Evolutionary conservation across 2,888 invertebrate species (phyloP).

Genomic region (Scaptomyza polygonia): DNA sequence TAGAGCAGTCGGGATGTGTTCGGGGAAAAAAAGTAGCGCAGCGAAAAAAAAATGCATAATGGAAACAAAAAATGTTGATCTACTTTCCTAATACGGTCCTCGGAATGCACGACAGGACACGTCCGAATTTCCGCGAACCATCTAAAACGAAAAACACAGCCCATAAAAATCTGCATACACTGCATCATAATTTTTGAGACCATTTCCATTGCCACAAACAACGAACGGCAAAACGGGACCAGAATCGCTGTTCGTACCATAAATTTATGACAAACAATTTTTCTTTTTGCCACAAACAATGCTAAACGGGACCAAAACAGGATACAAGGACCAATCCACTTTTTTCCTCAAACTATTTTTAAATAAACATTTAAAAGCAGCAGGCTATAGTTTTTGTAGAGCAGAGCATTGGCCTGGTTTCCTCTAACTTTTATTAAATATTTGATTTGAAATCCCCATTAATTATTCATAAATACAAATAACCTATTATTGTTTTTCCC

Average conservation of each 20-base stretch:
- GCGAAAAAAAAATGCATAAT: constrained; percentile 63
- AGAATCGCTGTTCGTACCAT: constrained; percentile 65
- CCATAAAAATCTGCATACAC: constrained; percentile 80
- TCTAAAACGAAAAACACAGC: constrained; percentile 32
- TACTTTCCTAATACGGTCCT: constrained; percentile 77
- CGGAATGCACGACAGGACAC: constrained; percentile 69
- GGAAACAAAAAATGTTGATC: constrained; percentile 82
- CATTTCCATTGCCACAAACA: constrained; percentile 58
- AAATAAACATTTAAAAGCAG: too few relatives aligned
- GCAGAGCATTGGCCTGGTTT: too few relatives aligned
- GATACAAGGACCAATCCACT: constrained; percentile 4
- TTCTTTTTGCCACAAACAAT: constrained; percentile 6
- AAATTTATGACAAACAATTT: constrained; percentile 60
- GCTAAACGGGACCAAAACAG: constrained; percentile 17
- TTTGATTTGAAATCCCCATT: not conserved
- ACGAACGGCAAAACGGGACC: constrained; percentile 47
- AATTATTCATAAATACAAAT: not conserved
- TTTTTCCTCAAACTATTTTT: not conserved
- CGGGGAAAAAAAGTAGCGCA: constrained; percentile 77
- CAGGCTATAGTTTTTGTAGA: too few relatives aligned
- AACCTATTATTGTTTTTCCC: not conserved
- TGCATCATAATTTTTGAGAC: constrained; percentile 48
- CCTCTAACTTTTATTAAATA: too few relatives aligned
- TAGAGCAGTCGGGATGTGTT: constrained; percentile 69
- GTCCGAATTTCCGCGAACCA: constrained; percentile 57